A percentile compares a stretch with the other conserved stretches of the same genome.
Conservation (phyloP, 2,888 invertebrate genomes). For the Thereva nobilitata region DNA sequence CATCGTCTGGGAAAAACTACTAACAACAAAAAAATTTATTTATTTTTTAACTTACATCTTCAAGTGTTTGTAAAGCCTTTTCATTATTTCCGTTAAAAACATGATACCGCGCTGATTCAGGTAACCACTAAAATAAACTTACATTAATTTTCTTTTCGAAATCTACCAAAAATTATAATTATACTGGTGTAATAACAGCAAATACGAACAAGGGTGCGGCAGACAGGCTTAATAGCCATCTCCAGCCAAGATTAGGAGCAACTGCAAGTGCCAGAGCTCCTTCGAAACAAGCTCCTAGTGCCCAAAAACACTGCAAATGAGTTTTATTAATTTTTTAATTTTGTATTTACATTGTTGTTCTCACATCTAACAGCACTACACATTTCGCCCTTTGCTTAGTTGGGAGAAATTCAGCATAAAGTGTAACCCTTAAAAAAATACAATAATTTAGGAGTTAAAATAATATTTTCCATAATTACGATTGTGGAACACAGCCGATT, state of each 20-base stretch:
- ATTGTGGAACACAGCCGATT: conserved; percentile 95
- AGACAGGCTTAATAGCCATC: conserved; percentile 90
- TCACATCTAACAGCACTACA: conserved; percentile 91
- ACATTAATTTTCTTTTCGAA: not conserved
- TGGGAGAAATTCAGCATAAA: conserved; percentile 95
- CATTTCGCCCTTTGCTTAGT: conserved; percentile 92
- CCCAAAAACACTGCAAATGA: conserved; percentile 85
- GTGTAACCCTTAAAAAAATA: conserved; percentile 73
- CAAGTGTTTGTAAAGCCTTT: conserved; percentile 80
- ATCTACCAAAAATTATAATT: conserved; percentile 44
- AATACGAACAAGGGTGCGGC: conserved; percentile 86
- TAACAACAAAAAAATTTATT: not conserved
- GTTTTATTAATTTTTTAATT: not conserved
- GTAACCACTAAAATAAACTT: conserved; percentile 73
- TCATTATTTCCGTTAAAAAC: conserved; percentile 86
- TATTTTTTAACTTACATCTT: conserved; percentile 62
- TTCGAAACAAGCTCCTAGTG: conserved; percentile 91
- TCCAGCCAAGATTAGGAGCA: conserved; percentile 90
- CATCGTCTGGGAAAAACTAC: too few species aligned
- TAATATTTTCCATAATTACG: conserved; percentile 68
- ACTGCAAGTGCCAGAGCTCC: conserved; percentile 86
- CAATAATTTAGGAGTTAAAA: not conserved
- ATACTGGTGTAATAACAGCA: conserved; percentile 77
- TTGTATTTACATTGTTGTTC: conserved; percentile 52
- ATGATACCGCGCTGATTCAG: conserved; percentile 89